Conservation (phyloP, 2,797 vertebrate species). For the Myioborus melanocephalus region DNA sequence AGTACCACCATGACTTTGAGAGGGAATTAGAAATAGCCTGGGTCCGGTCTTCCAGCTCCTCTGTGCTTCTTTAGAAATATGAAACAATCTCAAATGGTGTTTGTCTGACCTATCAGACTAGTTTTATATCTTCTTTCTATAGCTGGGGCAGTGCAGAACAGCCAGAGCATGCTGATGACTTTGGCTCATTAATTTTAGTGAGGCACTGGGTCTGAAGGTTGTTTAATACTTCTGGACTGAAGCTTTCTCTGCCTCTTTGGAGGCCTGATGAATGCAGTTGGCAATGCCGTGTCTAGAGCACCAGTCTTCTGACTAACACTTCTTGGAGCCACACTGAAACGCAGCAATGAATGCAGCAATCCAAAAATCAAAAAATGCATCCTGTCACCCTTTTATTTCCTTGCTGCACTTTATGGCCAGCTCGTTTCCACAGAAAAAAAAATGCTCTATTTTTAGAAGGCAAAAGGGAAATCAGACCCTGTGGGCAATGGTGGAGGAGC, state of each 20-base stretch:
- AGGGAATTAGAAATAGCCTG: background rate
- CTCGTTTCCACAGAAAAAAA: background rate
- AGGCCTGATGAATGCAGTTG: background rate
- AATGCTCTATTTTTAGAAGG: background rate
- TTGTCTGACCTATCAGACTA: background rate
- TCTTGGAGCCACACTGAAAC: background rate
- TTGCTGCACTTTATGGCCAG: background rate
- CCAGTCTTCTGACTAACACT: background rate
- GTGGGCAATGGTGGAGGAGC: background rate
- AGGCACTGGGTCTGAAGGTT: background rate
- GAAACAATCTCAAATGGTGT: background rate
- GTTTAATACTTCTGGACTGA: background rate
- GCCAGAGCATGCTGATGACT: background rate
- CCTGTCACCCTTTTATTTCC: background rate
- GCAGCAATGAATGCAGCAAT: background rate
- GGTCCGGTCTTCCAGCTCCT: background rate
- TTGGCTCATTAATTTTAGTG: conserved; percentile 31
- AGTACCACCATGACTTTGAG: background rate
- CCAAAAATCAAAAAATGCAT: background rate
- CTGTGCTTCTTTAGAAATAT: background rate
- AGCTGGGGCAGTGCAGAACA: background rate
- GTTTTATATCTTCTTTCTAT: background rate
- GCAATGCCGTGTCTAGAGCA: background rate
- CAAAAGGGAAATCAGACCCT: background rate
- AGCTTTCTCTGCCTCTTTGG: background rate